These are phyloP conservation scores for Nemotelus pantherinus DNA, from an alignment of 2,888 invertebrate species.

Conservation along the genomic window DNA sequence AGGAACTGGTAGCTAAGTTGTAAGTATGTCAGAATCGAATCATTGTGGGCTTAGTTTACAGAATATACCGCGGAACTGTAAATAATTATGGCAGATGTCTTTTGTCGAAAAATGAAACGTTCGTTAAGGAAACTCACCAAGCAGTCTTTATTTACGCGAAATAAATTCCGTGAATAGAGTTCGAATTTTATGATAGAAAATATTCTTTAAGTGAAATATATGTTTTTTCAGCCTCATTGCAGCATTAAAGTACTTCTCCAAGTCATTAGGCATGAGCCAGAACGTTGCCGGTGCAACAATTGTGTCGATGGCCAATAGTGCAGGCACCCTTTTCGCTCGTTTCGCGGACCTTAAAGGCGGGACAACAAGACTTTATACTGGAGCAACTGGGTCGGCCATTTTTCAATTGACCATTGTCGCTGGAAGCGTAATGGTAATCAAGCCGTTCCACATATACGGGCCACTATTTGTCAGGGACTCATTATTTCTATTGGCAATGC, in stretches of 20 bases:
- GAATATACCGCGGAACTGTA: no score
- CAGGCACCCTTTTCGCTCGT: conserved; percentile 74
- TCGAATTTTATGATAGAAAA: background rate
- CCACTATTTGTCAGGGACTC: conserved; percentile 54
- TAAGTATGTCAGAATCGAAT: background rate
- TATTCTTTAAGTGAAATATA: background rate
- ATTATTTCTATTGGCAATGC: conserved; percentile 54
- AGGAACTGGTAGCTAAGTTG: background rate
- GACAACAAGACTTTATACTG: conserved; percentile 62
- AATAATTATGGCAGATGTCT: no score
- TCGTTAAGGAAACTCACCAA: no score
- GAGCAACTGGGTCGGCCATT: conserved; percentile 68
- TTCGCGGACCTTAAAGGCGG: conserved; percentile 65
- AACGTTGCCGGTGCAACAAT: conserved; percentile 74
- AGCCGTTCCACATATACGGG: conserved; percentile 65
- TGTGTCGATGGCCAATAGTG: conserved; percentile 76
- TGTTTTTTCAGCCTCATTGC: conserved; percentile 66
- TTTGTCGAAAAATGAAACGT: no score
- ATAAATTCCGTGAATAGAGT: background rate
- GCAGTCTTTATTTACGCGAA: background rate
- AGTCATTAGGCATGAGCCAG: conserved; percentile 66
- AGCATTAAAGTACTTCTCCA: conserved; percentile 65
- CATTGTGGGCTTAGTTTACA: no score
- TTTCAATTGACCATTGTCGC: conserved; percentile 71
- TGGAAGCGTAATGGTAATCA: conserved; percentile 67